phyloP scores from a whole-genome alignment of 2,113 vertebrate genomes.

The Thunnus thynnus region DNA sequence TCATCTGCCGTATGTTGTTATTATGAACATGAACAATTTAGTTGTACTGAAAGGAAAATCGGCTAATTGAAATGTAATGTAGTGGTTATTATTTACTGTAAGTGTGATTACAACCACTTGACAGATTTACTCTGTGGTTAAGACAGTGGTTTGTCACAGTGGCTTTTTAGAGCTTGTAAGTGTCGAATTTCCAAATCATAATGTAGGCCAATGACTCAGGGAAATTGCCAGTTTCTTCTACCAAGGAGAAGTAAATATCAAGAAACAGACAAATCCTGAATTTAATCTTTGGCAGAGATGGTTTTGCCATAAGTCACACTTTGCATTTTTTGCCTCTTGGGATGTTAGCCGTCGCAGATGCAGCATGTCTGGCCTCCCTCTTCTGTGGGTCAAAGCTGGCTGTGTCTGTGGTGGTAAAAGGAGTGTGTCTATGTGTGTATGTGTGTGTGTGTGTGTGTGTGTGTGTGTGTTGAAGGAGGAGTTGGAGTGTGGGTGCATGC shows the following conservation, averaged over 20 bases:
- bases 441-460: slow-evolving; percentile 17
- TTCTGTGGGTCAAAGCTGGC: slow-evolving; percentile 71
- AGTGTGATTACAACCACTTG: slow-evolving; percentile 12
- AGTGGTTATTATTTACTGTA: slow-evolving; percentile 16
- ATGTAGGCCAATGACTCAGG: slow-evolving; percentile 3
- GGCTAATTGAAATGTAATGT: background rate
- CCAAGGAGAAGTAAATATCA: slow-evolving; percentile 28
- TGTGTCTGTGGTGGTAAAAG: slow-evolving; percentile 56
- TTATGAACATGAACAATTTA: slow-evolving; percentile 7
- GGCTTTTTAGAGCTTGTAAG: background rate
- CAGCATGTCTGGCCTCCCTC: slow-evolving; percentile 63
- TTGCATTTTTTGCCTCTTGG: slow-evolving; percentile 46
- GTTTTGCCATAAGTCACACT: slow-evolving; percentile 35
- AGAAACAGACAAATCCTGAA: slow-evolving; percentile 35
- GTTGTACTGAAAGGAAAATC: slow-evolving; percentile 1
- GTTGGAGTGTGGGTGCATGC: slow-evolving; percentile 71
- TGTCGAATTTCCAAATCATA: background rate
- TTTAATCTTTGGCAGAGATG: slow-evolving; percentile 45
- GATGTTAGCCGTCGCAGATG: slow-evolving; percentile 57
- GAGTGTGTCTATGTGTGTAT: slow-evolving; percentile 52
- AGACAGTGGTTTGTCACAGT: background rate
- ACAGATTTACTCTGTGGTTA: slow-evolving; percentile 14
- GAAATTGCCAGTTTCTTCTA: background rate
- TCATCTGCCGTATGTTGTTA: slow-evolving; percentile 13
- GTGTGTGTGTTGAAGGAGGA: slow-evolving; percentile 49